phyloP scores from a whole-genome alignment of 2,888 invertebrate genomes.

The Philereme vetulata region DNA sequence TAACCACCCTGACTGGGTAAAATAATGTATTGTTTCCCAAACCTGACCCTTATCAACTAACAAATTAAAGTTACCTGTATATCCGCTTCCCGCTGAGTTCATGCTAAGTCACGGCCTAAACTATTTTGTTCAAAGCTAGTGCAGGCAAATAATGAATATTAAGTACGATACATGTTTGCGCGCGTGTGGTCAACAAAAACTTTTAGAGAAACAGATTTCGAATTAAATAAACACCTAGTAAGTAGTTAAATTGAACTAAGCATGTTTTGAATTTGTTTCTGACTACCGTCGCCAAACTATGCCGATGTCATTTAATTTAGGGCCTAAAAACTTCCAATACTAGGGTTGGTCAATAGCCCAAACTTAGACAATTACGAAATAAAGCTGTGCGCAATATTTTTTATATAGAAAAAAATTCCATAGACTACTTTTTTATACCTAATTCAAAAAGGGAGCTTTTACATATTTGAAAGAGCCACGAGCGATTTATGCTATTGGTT shows the following conservation, averaged over 20 bases:
- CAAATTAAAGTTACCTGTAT: not conserved
- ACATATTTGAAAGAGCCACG: too few species aligned
- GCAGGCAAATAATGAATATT: conserved; percentile 22
- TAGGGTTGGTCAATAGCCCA: too few species aligned
- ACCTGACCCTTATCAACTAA: not conserved
- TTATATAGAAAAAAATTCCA: too few species aligned
- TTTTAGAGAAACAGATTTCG: conserved; percentile 17
- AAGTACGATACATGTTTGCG: conserved; percentile 21
- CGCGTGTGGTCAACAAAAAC: conserved; percentile 16
- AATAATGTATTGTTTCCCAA: conserved; percentile 11
- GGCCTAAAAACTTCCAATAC: too few species aligned
- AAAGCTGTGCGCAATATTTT: too few species aligned
- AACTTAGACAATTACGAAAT: too few species aligned
- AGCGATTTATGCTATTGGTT: too few species aligned
- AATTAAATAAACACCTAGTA: conserved; percentile 6
- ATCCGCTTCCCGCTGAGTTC: conserved; percentile 18
- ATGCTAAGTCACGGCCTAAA: conserved; percentile 6
- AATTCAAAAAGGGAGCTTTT: too few species aligned
- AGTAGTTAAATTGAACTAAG: not conserved
- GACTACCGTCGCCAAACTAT: too few species aligned
- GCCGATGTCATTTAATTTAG: too few species aligned
- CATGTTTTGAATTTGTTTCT: not conserved
- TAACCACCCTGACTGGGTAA: not conserved
- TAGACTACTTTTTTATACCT: too few species aligned
- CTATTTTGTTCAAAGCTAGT: conserved; percentile 12